Percentiles rank a stretch among this genome's conserved stretches.
phyloP scores from a whole-genome alignment of 2,888 invertebrate genomes.

The Hyppa rectilinea region DNA sequence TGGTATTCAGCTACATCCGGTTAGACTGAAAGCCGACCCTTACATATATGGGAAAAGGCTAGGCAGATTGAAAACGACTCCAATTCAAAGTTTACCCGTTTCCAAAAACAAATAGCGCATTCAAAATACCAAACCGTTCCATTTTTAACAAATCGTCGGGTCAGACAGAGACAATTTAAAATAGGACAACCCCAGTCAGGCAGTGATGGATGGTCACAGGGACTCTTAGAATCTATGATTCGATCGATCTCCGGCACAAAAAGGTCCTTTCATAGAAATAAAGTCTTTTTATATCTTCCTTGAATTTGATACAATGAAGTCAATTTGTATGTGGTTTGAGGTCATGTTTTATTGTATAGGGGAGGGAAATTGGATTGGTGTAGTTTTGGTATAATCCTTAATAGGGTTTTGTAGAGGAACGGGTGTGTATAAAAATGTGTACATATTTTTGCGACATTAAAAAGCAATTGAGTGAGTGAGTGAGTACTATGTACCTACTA shows the following conservation, averaged over 20 bases:
- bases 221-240: conserved; percentile 44
- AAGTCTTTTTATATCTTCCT: conserved; percentile 30
- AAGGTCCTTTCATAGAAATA: conserved; percentile 30
- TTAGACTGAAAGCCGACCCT: too few species aligned
- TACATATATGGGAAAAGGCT: too few species aligned
- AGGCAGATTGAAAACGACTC: too few species aligned
- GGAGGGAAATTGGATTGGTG: neutral
- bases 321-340: conserved; percentile 1
- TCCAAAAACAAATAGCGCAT: conserved; percentile 19
- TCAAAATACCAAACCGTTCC: conserved; percentile 20
- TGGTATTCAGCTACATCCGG: too few species aligned
- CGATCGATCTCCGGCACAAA: conserved; percentile 49
- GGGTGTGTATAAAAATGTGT: too few species aligned
- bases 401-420: too few species aligned
- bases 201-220: conserved; percentile 49
- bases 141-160: conserved; percentile 37
- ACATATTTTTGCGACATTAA: too few species aligned
- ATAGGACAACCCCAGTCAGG: conserved; percentile 15
- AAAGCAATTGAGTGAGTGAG: too few species aligned
- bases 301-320: conserved; percentile 11
- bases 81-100: neutral
- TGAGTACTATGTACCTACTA: too few species aligned
- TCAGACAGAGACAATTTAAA: conserved; percentile 32
- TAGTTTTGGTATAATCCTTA: neutral
- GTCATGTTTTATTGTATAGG: neutral